Evolutionary conservation across 1,140 invertebrate species (phyloP).

Genomic region (Amphibalanus amphitrite): DNA sequence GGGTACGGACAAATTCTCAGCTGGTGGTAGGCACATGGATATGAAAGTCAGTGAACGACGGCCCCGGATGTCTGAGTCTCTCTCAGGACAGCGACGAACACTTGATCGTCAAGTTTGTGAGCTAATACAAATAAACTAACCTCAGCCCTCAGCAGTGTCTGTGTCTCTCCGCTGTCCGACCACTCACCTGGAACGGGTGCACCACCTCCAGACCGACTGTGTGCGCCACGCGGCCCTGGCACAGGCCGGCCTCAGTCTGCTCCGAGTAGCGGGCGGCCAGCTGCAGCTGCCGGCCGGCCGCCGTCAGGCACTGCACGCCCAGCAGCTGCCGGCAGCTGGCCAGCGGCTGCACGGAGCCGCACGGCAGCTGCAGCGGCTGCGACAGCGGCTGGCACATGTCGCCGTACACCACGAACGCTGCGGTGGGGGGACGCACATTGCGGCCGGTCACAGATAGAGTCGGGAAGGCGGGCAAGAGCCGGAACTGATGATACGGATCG

Average conservation of each 20-base stretch:
- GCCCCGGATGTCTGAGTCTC: too few relatives aligned
- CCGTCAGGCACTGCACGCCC: background rate
- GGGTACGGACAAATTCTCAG: too few relatives aligned
- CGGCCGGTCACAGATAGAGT: too few relatives aligned
- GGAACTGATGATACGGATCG: too few relatives aligned
- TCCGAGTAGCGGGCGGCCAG: background rate
- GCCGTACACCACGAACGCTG: background rate
- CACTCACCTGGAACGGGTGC: background rate
- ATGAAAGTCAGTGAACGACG: too few relatives aligned
- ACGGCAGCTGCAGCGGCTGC: background rate
- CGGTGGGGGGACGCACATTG: background rate
- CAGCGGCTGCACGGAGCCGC: background rate
- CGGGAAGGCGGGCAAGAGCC: too few relatives aligned
- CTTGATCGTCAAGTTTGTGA: too few relatives aligned
- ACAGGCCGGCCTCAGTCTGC: background rate
- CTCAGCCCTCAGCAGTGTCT: too few relatives aligned
- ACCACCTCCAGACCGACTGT: background rate
- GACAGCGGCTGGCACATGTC: background rate
- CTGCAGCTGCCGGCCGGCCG: background rate
- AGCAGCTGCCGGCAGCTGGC: background rate
- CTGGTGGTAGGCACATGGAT: too few relatives aligned
- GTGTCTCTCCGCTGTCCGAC: too few relatives aligned
- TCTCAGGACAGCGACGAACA: too few relatives aligned
- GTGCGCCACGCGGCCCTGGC: background rate
- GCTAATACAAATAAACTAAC: too few relatives aligned